These are phyloP conservation scores for Galeruca laticollis DNA, from an alignment of 2,888 invertebrate species.

Conservation along the genomic window DNA sequence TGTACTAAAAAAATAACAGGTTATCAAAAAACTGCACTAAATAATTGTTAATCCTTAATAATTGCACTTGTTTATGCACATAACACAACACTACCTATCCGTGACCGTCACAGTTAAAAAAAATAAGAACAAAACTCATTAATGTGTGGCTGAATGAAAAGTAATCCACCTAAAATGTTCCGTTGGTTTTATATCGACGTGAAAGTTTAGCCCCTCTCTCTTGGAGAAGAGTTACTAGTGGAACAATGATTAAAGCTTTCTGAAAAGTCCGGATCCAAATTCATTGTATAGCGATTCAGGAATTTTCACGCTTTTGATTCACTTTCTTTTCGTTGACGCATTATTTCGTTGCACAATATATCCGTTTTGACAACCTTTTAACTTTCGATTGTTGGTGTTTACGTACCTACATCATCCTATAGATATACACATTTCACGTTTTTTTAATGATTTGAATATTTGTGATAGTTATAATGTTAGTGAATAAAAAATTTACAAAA, in stretches of 20 bases:
- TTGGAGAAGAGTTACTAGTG: conserved; percentile 56
- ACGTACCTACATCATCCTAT: background rate
- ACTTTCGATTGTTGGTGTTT: conserved; percentile 14
- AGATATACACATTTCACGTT: no score
- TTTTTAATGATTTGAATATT: no score
- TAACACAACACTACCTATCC: conserved; percentile 49
- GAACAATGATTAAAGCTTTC: conserved; percentile 58
- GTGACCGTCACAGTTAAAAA: conserved; percentile 38
- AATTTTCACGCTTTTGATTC: conserved; percentile 57
- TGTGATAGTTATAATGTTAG: no score
- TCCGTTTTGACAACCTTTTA: conserved; percentile 28
- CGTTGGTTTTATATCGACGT: conserved; percentile 67
- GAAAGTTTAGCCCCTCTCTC: conserved; percentile 66
- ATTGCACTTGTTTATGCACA: conserved; percentile 40
- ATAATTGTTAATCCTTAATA: conserved; percentile 38
- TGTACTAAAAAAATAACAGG: conserved; percentile 37
- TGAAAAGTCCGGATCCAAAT: conserved; percentile 56
- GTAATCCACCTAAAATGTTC: conserved; percentile 66
- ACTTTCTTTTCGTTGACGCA: conserved; percentile 58
- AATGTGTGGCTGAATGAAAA: conserved; percentile 59
- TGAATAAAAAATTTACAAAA: no score
- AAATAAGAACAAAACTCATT: conserved; percentile 41
- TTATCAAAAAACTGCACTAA: conserved; percentile 38
- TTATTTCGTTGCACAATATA: conserved; percentile 56
- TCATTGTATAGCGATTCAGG: conserved; percentile 55